Conservation (phyloP, 2,113 vertebrate species). For the Strix uralensis region DNA sequence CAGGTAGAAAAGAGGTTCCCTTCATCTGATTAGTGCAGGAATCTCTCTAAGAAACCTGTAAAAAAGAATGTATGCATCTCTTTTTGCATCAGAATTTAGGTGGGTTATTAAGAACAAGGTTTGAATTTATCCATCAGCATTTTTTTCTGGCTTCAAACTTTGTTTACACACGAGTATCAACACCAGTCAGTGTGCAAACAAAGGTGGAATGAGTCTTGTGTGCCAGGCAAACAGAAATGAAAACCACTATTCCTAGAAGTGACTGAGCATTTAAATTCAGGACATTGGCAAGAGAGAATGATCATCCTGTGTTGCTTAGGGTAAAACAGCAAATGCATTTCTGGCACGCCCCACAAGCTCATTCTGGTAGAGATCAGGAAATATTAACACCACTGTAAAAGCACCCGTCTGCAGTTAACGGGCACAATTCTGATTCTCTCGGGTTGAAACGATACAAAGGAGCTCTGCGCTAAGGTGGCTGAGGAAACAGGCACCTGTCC, state of each 20-base stretch:
- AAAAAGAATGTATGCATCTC: background rate
- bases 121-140: background rate
- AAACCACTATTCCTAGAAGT: background rate
- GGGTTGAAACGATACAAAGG: background rate
- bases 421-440: background rate
- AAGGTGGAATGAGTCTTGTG: background rate
- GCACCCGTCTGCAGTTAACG: background rate
- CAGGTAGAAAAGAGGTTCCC: background rate
- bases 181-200: background rate
- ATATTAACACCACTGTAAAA: fast-evolving
- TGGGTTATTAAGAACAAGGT: background rate
- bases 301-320: background rate
- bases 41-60: background rate
- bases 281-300: background rate
- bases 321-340: background rate
- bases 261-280: background rate
- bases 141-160: background rate
- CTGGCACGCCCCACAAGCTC: background rate
- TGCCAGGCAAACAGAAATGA: background rate
- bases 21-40: background rate
- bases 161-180: background rate
- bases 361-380: background rate
- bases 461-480: background rate
- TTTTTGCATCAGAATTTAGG: background rate
- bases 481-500: background rate